A percentile compares a stretch with the other conserved stretches of the same genome.
These are phyloP conservation scores for Serranochromis macrocephalus DNA, from an alignment of 2,113 vertebrate genomes.

Conservation along the genomic window DNA sequence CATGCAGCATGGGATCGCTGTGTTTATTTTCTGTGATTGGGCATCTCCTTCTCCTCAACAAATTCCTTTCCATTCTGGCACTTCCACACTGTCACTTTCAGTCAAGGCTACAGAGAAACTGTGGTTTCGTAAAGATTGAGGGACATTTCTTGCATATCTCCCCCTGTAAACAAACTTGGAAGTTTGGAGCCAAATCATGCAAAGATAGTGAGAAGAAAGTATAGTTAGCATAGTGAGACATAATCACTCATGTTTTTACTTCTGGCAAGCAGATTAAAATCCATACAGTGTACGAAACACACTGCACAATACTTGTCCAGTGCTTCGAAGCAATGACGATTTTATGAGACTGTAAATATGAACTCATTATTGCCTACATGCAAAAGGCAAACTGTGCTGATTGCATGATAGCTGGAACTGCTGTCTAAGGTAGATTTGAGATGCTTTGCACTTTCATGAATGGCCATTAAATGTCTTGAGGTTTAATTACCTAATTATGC, in stretches of 20 bases:
- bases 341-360: slow-evolving; percentile 16
- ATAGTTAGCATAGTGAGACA: slow-evolving; percentile 43
- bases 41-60: slow-evolving; percentile 14
- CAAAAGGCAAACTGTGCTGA: slow-evolving; percentile 10
- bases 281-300: background rate
- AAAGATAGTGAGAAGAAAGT: slow-evolving; percentile 43
- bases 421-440: slow-evolving; percentile 14
- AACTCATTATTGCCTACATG: slow-evolving; percentile 19
- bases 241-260: slow-evolving; percentile 35
- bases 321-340: slow-evolving; percentile 16
- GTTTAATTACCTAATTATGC: background rate
- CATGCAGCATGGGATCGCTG: background rate
- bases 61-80: slow-evolving; percentile 28
- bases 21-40: slow-evolving; percentile 23
- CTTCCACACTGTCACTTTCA: slow-evolving; percentile 35
- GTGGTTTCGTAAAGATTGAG: slow-evolving; percentile 19
- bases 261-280: slow-evolving; percentile 26
- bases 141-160: slow-evolving; percentile 25
- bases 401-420: slow-evolving; percentile 16
- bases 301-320: background rate
- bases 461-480: background rate
- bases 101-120: slow-evolving; percentile 5
- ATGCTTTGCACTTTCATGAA: background rate
- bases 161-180: slow-evolving; percentile 34
- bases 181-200: slow-evolving; percentile 48